phyloP scores from a whole-genome alignment of 2,888 invertebrate genomes.

The Parelbella ahira region DNA sequence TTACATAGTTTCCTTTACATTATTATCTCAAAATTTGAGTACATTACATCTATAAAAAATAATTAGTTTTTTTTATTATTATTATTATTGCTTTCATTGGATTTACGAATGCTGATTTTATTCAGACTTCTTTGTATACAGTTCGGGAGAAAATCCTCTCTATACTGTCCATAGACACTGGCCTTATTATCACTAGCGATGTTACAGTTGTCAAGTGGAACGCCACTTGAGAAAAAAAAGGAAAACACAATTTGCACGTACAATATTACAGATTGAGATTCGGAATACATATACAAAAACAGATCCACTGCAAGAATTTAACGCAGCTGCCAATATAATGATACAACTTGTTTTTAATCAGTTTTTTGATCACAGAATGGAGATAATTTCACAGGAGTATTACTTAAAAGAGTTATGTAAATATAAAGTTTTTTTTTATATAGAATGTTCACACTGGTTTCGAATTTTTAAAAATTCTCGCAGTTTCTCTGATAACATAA shows the following conservation, averaged over 20 bases:
- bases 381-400: constrained; percentile 11
- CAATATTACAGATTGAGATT: constrained; percentile 14
- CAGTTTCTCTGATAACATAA: constrained; percentile 5
- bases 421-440: too few relatives aligned
- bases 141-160: constrained; percentile 26
- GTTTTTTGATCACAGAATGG: constrained; percentile 7
- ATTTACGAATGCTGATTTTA: constrained; percentile 23
- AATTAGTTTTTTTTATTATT: constrained; percentile 17
- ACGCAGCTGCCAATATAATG: too few relatives aligned
- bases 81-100: constrained; percentile 26
- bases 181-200: constrained; percentile 59
- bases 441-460: too few relatives aligned
- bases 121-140: constrained; percentile 26
- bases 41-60: constrained; percentile 26
- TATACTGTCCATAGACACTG: constrained; percentile 59
- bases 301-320: constrained; percentile 14
- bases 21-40: constrained; percentile 23
- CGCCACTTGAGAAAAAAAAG: constrained; percentile 19
- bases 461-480: constrained; percentile 10
- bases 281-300: constrained; percentile 23
- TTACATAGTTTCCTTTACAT: constrained; percentile 18
- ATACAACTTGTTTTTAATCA: too few relatives aligned
- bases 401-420: too few relatives aligned
- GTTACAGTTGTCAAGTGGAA: constrained; percentile 21
- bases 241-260: constrained; percentile 26